phyloP scores from a whole-genome alignment of 2,113 vertebrate genomes.

The Myotis davidii region DNA sequence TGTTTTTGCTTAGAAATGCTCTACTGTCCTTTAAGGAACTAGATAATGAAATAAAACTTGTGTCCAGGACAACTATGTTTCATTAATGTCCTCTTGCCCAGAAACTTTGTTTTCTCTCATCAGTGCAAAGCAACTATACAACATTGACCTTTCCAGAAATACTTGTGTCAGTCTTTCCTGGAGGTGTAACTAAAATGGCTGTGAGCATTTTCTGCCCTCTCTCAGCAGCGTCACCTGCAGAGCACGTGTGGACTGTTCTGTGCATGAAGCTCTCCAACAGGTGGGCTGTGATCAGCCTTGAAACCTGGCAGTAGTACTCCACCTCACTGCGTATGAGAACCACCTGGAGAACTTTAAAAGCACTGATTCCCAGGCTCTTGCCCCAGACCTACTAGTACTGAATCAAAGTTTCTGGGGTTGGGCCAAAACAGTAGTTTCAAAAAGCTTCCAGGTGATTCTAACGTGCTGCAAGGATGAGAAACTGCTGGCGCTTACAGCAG shows the following conservation, averaged over 20 bases:
- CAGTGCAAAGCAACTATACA: background rate
- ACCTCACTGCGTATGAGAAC: background rate
- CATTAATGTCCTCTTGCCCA: background rate
- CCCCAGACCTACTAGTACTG: background rate
- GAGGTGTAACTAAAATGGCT: background rate
- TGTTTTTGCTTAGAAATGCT: background rate
- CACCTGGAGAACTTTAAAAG: background rate
- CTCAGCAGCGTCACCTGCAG: background rate
- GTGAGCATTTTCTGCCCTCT: background rate
- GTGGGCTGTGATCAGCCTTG: background rate
- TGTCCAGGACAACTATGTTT: background rate
- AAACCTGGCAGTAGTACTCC: background rate
- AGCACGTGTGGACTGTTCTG: background rate
- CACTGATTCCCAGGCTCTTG: background rate
- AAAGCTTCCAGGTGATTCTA: background rate
- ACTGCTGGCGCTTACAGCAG: background rate
- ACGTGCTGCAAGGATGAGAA: background rate
- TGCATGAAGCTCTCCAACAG: background rate
- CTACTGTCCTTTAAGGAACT: background rate
- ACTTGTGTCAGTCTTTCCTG: background rate
- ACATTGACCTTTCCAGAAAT: background rate
- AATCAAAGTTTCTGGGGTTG: background rate
- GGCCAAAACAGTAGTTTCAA: background rate
- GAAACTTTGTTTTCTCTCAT: constrained; percentile 12
- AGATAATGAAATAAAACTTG: background rate